Conservation (phyloP, 2,888 invertebrate genomes). For the Timema podura region DNA sequence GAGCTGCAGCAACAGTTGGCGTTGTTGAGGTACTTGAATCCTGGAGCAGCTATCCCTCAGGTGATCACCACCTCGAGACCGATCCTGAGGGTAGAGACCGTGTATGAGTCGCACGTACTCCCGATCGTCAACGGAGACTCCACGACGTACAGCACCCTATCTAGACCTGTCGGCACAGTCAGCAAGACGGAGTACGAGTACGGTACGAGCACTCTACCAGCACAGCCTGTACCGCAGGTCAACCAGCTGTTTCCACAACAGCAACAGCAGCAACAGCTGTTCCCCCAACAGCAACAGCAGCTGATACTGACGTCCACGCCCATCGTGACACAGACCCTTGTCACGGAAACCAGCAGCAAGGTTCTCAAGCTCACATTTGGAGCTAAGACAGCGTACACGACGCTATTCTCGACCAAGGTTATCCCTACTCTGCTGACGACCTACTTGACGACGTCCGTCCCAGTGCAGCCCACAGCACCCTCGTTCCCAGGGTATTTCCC, state of each 20-base stretch:
- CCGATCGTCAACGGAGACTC: constrained; percentile 72
- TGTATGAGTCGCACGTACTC: constrained; percentile 78
- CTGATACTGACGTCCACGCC: constrained; percentile 73
- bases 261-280: constrained; percentile 26
- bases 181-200: constrained; percentile 76
- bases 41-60: constrained; percentile 62
- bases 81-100: constrained; percentile 60
- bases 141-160: constrained; percentile 73
- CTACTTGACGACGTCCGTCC: constrained; percentile 74
- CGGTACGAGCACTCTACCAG: constrained; percentile 65
- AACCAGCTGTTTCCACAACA: constrained; percentile 42
- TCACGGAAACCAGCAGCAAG: constrained; percentile 76
- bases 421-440: constrained; percentile 80
- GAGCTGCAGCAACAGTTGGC: constrained; percentile 72
- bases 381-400: constrained; percentile 85
- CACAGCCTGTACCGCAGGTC: constrained; percentile 48
- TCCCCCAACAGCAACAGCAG: constrained; percentile 30
- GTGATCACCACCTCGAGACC: constrained; percentile 77
- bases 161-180: constrained; percentile 71
- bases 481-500: constrained; percentile 76
- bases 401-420: constrained; percentile 76
- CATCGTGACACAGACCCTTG: constrained; percentile 71
- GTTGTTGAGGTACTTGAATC: constrained; percentile 65
- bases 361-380: constrained; percentile 82
- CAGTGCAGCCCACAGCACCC: constrained; percentile 57